Percentiles rank a stretch among this genome's conserved stretches.
Conservation (phyloP, 1,140 invertebrate species). For the Andrena cerasifolii region DNA sequence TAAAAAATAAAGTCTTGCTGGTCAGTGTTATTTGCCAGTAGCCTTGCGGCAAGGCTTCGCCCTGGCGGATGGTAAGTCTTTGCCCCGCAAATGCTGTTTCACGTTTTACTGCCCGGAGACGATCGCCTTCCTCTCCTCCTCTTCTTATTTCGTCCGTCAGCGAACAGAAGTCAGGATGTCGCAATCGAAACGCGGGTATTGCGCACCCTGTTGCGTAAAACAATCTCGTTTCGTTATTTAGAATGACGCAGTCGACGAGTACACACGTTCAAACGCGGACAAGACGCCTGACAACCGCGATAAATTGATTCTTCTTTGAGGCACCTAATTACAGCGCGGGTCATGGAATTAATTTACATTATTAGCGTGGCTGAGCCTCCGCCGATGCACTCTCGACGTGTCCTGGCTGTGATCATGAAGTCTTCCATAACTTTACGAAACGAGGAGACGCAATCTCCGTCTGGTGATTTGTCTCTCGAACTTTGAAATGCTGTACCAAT, state of each 20-base stretch:
- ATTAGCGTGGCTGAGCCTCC: not conserved
- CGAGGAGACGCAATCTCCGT: not conserved
- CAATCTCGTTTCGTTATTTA: constrained; percentile 1
- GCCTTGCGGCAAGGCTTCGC: too few relatives aligned
- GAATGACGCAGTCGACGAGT: not conserved
- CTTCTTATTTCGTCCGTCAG: not conserved
- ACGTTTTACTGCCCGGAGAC: too few relatives aligned
- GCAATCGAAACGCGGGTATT: not conserved
- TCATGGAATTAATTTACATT: constrained; percentile 19
- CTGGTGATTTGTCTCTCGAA: not conserved
- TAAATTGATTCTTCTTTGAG: constrained; percentile 15
- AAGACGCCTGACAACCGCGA: not conserved
- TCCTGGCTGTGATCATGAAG: not conserved
- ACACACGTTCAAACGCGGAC: not conserved
- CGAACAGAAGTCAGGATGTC: not conserved
- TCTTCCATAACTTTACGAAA: not conserved
- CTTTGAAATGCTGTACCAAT: not conserved
- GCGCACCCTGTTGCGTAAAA: not conserved
- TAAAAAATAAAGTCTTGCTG: too few relatives aligned
- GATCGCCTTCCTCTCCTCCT: too few relatives aligned
- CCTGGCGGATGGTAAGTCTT: too few relatives aligned
- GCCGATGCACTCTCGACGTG: not conserved
- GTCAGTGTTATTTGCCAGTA: too few relatives aligned
- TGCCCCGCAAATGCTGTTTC: too few relatives aligned
- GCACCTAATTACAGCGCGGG: constrained; percentile 4